phyloP scores from a whole-genome alignment of 2,797 vertebrate genomes.

The Eutrigla gurnardus region DNA sequence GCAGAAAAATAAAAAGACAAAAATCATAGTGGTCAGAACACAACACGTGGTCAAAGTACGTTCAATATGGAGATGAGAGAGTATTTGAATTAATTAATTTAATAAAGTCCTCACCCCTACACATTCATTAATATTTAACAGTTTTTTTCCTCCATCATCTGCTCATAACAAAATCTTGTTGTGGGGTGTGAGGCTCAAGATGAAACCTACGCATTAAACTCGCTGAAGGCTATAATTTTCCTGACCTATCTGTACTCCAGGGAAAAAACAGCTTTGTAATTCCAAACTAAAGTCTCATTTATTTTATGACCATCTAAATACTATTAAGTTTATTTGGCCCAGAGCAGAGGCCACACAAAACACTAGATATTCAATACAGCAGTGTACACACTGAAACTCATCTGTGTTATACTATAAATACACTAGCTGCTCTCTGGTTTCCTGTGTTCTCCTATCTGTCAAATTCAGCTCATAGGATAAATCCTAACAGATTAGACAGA shows the following conservation, averaged over 20 bases:
- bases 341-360: conserved; percentile 10
- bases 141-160: conserved; percentile 29
- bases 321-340: neutral
- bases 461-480: neutral
- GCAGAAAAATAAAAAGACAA: conserved; percentile 69
- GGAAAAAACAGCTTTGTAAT: conserved; percentile 20
- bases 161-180: conserved; percentile 47
- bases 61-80: conserved; percentile 57
- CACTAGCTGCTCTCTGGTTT: conserved; percentile 20
- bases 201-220: conserved; percentile 60
- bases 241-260: conserved; percentile 25
- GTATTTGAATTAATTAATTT: neutral
- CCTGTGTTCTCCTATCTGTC: conserved; percentile 12
- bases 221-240: conserved; percentile 62
- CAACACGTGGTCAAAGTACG: conserved; percentile 57
- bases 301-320: neutral
- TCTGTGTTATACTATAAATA: conserved; percentile 3
- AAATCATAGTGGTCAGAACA: conserved; percentile 70
- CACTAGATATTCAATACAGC: neutral
- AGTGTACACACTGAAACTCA: neutral
- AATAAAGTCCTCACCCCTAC: conserved; percentile 12
- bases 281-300: conserved; percentile 12
- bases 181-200: conserved; percentile 11
- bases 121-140: conserved; percentile 40
- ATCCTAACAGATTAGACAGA: neutral